A percentile compares a stretch with the other conserved stretches of the same genome.
Evolutionary conservation across 2,888 invertebrate species (phyloP).

Genomic region (Fissipunctia ypsillon): DNA sequence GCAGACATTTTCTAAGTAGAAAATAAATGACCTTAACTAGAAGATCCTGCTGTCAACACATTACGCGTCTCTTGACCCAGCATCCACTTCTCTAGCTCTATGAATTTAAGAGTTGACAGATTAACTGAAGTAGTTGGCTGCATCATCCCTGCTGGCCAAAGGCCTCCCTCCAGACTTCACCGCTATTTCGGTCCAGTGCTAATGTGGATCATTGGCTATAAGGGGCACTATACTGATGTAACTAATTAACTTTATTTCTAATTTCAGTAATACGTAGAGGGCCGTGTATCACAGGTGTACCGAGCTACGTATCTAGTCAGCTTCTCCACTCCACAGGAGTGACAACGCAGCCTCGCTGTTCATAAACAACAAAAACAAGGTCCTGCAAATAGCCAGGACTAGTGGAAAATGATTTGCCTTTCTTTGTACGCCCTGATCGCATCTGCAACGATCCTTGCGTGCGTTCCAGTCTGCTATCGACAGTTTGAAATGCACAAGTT

Average conservation of each 20-base stretch:
- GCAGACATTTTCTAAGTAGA: neutral
- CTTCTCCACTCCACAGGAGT: neutral
- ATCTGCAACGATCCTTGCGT: conserved; percentile 83
- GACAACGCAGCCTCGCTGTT: neutral
- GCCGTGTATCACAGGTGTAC: neutral
- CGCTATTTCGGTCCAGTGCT: neutral
- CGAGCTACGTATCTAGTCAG: conserved; percentile 5
- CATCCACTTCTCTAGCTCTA: neutral
- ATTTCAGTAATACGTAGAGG: conserved; percentile 35
- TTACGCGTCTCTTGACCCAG: neutral
- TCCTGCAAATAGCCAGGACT: conserved; percentile 40
- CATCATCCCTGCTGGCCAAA: too few relatives aligned
- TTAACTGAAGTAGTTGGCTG: neutral
- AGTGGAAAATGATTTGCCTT: conserved; percentile 85
- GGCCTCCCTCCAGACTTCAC: neutral
- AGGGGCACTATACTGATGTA: too few relatives aligned
- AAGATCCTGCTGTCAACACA: too few relatives aligned
- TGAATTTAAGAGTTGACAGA: neutral
- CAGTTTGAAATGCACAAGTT: conserved; percentile 79
- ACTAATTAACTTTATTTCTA: neutral
- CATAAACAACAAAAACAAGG: conserved; percentile 15
- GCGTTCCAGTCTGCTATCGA: conserved; percentile 83
- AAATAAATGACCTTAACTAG: neutral
- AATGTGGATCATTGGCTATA: neutral
- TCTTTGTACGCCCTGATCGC: conserved; percentile 84